Base-by-base conservation (phyloP, 2,113 vertebrate species). In the Pseudorectes ferrugineus region DNA sequence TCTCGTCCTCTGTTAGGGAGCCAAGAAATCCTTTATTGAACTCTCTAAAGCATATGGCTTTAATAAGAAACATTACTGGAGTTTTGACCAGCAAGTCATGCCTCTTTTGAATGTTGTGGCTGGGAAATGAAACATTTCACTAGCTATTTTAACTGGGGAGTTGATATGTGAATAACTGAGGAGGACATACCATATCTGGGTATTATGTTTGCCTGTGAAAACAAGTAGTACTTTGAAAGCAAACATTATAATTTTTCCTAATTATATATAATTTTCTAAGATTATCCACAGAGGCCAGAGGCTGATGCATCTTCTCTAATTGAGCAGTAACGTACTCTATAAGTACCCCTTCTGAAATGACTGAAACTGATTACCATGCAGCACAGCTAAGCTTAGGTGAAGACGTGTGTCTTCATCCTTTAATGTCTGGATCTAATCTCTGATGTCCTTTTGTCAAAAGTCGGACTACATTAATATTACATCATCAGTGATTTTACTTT, bases 261-360 rank as follows among this genome's bases (percentile, higher is more conserved):
- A 95, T 91, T 83, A 72, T 40, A 96, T 95, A 42, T 88, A 7
- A 95, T 97, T 93, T 95, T 88, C 77, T 79, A 62, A 94, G 77
- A 85, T 73, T 91, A 79, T 77, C 58, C 89, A 66, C 43, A 89
- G 61, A 72, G 62, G 46, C 15, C 92, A 95, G 43, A 62, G 29
- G 20, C 28, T 84, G 83, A 54, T 84, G 36, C 15, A 40, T 94
- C 71, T 94, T 89, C 80, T 85, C 58, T 85, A 95, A 89, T 40
- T 85, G 54, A 89, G 43, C 31, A 42, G 36, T 87, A 89, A 57
- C 73, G 81, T 84, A 67, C 31, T 48, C 22, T 67, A 0, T 61
- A 94, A 91, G 66, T 76, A 85, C 6, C 70, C 45, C 28, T 25
- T 96, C 66, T 79, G 52, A 81, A 94, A 83, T 40, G 9, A 63